Conservation (phyloP, 2,888 invertebrate species). For the Ochlodes sylvanus region DNA sequence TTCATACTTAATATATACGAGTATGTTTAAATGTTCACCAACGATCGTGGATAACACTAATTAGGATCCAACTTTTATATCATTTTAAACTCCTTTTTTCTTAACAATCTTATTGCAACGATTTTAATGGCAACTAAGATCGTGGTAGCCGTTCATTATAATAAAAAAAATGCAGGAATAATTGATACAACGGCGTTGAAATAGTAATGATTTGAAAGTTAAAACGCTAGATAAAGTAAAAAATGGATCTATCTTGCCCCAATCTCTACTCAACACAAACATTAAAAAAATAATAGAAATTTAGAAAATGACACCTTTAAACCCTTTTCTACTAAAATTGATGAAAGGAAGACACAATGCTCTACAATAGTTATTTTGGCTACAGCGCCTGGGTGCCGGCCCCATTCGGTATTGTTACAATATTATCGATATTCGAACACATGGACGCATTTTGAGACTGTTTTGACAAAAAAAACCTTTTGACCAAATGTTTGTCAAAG, state of each 20-base stretch:
- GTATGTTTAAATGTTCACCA: too few relatives aligned
- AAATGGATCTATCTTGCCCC: constrained; percentile 25
- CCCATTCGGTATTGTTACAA: constrained; percentile 69
- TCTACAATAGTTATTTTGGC: constrained; percentile 81
- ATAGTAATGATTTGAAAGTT: neutral
- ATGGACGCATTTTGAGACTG: constrained; percentile 72
- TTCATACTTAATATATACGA: too few relatives aligned
- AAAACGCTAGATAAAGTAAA: constrained; percentile 11
- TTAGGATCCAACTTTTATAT: too few relatives aligned
- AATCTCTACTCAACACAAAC: constrained; percentile 26
- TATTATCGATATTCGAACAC: constrained; percentile 74
- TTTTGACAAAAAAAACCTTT: constrained; percentile 76
- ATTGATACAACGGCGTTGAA: too few relatives aligned
- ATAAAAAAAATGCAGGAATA: too few relatives aligned
- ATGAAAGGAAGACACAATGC: constrained; percentile 80
- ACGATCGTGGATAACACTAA: too few relatives aligned
- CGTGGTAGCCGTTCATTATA: too few relatives aligned
- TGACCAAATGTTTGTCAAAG: constrained; percentile 83
- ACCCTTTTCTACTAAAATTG: constrained; percentile 80
- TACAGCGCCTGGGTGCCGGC: constrained; percentile 52
- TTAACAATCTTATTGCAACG: too few relatives aligned
- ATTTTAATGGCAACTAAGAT: too few relatives aligned
- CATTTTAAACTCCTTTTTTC: too few relatives aligned
- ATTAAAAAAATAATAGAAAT: constrained; percentile 42
- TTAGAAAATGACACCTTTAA: constrained; percentile 79